Conservation (phyloP, 2,888 invertebrate genomes). For the Apamea anceps region DNA sequence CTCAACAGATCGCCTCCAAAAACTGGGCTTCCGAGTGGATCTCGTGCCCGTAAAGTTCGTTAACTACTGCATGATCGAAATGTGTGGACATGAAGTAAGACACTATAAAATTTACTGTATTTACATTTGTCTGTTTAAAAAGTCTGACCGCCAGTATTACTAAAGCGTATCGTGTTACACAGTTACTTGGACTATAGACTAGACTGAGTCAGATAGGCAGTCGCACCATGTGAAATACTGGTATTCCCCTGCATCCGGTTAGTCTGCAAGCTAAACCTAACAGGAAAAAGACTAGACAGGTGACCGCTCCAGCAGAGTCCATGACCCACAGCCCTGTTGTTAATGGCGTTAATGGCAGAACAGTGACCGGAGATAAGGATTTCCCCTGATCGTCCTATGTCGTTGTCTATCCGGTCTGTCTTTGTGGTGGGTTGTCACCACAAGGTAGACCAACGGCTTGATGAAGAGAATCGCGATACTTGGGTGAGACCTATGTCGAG, state of each 20-base stretch:
- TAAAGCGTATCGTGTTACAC: not conserved
- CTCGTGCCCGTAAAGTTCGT: conserved; percentile 37
- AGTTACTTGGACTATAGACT: no score
- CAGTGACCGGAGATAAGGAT: not conserved
- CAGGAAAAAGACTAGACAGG: not conserved
- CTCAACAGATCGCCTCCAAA: conserved; percentile 45
- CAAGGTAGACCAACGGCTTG: not conserved
- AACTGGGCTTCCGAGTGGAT: conserved; percentile 42
- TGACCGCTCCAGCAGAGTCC: not conserved
- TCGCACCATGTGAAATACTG: not conserved
- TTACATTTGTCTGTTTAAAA: not conserved
- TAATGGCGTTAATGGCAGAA: not conserved
- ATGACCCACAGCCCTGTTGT: not conserved
- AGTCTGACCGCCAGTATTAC: not conserved
- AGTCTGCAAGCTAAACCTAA: not conserved
- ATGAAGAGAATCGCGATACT: no score
- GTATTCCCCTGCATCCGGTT: not conserved
- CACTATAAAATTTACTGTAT: not conserved
- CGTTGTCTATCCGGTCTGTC: not conserved
- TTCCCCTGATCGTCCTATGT: not conserved
- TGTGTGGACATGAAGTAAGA: conserved; percentile 66
- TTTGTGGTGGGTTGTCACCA: not conserved
- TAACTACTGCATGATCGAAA: conserved; percentile 56
- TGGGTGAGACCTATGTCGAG: not conserved
- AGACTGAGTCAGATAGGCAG: not conserved